These are phyloP conservation scores for Agrotis puta DNA, from an alignment of 2,888 invertebrate genomes.

Conservation along the genomic window DNA sequence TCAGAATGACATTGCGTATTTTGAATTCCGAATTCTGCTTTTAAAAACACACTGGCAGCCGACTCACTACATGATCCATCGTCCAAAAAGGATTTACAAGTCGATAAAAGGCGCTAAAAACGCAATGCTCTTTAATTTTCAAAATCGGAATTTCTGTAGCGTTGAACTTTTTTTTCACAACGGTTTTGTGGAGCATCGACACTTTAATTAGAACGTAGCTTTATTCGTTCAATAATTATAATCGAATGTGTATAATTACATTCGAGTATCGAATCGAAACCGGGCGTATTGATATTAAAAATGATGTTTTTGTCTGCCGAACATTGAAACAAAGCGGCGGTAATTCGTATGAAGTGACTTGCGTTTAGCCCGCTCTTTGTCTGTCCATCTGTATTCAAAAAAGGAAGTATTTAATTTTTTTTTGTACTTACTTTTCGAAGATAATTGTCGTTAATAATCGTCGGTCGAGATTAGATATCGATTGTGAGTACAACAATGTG, in stretches of 20 bases:
- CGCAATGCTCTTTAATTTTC: constrained; percentile 66
- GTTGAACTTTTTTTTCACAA: constrained; percentile 64
- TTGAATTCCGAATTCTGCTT: constrained; percentile 49
- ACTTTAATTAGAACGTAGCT: constrained; percentile 83
- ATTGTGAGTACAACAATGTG: constrained; percentile 72
- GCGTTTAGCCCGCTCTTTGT: constrained; percentile 84
- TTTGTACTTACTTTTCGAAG: constrained; percentile 73
- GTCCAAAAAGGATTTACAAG: constrained; percentile 59
- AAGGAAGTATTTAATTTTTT: constrained; percentile 83
- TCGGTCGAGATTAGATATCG: constrained; percentile 75
- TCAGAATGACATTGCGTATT: constrained; percentile 42
- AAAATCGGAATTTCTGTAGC: constrained; percentile 67
- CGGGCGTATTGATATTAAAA: constrained; percentile 83
- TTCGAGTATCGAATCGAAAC: constrained; percentile 78
- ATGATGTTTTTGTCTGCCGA: constrained; percentile 84
- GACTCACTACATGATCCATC: constrained; percentile 38
- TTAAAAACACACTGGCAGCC: constrained; percentile 27
- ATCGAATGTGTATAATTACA: constrained; percentile 82
- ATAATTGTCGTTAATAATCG: constrained; percentile 88
- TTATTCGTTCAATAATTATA: constrained; percentile 77
- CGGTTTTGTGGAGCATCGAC: constrained; percentile 70
- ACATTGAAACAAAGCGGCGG: constrained; percentile 86
- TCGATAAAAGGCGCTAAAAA: constrained; percentile 65
- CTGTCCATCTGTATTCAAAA: constrained; percentile 82
- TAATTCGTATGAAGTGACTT: constrained; percentile 91